These are phyloP conservation scores for Micrastur ruficollis DNA, from an alignment of 2,797 vertebrate species.

Conservation along the genomic window DNA sequence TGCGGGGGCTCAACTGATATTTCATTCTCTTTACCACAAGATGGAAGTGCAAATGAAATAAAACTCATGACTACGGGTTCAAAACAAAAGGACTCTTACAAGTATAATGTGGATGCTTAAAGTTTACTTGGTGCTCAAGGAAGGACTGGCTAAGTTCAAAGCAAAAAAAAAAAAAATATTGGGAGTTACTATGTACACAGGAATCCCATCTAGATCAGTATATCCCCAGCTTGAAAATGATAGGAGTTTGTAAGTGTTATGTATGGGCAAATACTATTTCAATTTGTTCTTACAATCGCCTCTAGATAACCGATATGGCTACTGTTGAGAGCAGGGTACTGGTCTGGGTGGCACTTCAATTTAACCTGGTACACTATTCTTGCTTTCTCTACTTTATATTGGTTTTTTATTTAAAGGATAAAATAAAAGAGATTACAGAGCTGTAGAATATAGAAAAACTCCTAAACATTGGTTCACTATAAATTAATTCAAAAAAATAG, in stretches of 20 bases:
- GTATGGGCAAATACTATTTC: not conserved
- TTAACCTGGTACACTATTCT: not conserved
- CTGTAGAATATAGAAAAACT: not conserved
- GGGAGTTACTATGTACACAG: no score
- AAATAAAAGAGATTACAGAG: not conserved
- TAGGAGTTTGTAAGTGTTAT: not conserved
- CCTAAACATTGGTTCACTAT: not conserved
- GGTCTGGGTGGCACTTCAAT: not conserved
- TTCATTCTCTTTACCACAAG: not conserved
- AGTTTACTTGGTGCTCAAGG: not conserved
- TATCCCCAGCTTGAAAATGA: not conserved
- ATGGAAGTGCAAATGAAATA: not conserved
- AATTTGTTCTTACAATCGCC: not conserved
- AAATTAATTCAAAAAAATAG: not conserved
- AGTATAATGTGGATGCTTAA: not conserved
- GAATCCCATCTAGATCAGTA: not conserved
- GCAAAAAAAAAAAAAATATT: not conserved
- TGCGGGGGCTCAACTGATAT: not conserved
- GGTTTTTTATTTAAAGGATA: not conserved
- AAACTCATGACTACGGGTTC: not conserved
- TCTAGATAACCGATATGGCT: not conserved
- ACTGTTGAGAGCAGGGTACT: not conserved
- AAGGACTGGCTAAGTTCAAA: not conserved
- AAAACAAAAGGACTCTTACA: not conserved
- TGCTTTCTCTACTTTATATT: not conserved